These are phyloP conservation scores for Pterophyllum scalare DNA, from an alignment of 2,113 vertebrate genomes.

Conservation along the genomic window DNA sequence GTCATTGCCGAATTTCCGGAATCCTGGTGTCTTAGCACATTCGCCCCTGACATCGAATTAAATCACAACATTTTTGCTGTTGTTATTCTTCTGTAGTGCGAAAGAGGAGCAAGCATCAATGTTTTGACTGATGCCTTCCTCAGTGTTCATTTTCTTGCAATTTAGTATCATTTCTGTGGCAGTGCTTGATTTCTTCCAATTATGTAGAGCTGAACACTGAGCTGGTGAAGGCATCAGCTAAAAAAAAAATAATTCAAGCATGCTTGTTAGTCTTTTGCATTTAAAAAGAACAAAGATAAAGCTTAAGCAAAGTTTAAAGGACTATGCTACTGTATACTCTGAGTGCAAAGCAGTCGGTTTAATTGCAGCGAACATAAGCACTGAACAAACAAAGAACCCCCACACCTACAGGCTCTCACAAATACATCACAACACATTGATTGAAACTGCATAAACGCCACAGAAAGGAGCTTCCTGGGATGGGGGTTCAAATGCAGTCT, in stretches of 20 bases:
- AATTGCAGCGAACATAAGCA: background rate
- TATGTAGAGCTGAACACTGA: slow-evolving; percentile 3
- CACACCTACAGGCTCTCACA: background rate
- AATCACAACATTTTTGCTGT: background rate
- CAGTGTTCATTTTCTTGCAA: background rate
- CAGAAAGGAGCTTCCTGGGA: background rate
- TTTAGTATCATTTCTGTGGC: background rate
- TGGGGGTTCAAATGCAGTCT: background rate
- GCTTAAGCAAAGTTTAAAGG: background rate
- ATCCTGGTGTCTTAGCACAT: background rate
- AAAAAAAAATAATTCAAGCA: background rate
- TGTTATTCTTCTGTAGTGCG: background rate
- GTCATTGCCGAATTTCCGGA: background rate
- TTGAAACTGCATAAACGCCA: background rate
- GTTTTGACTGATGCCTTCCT: background rate
- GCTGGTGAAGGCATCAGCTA: background rate
- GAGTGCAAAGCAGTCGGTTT: background rate
- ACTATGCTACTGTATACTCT: background rate
- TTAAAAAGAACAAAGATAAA: slow-evolving; percentile 4
- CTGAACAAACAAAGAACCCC: background rate
- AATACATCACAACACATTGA: background rate
- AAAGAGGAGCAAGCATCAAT: background rate
- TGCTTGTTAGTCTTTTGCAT: slow-evolving; percentile 2
- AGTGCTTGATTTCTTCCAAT: slow-evolving; percentile 4
- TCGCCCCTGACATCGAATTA: background rate